Evolutionary conservation across 2,113 vertebrate species (phyloP).

Genomic region (Catharus minimus): DNA sequence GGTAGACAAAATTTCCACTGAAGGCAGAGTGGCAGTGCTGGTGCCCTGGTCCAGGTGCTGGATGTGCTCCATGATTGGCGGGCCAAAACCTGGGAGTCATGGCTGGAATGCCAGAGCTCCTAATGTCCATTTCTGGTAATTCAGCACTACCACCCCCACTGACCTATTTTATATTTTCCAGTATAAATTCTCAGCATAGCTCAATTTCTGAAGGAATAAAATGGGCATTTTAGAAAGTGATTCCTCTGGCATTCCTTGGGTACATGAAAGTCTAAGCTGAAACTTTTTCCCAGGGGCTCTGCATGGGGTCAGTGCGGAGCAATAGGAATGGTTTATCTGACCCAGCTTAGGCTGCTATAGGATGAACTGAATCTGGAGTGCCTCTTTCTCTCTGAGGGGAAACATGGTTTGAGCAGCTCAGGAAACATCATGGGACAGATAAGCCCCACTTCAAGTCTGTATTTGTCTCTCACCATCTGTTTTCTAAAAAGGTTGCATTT

Average conservation of each 20-base stretch:
- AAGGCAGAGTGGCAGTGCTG: neutral
- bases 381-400: neutral
- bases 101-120: neutral
- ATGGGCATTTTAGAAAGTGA: neutral
- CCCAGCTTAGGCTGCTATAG: neutral
- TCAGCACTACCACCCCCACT: neutral
- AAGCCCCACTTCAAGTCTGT: neutral
- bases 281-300: neutral
- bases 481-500: constrained; percentile 23
- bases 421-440: neutral
- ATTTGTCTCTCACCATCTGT: neutral
- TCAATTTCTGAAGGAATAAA: neutral
- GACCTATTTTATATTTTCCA: constrained; percentile 36
- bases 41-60: constrained; percentile 20
- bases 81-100: neutral
- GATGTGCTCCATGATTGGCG: neutral
- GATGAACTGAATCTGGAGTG: neutral
- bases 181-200: neutral
- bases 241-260: neutral
- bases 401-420: neutral
- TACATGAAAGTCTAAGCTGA: neutral
- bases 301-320: neutral
- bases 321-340: neutral
- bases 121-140: constrained; percentile 17
- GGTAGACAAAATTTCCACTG: constrained; percentile 50